Evolutionary conservation across 2,888 invertebrate genomes (phyloP), one percentile per base, ranked within the genome.

Genomic region (Amblyjoppa fuscipennis): DNA sequence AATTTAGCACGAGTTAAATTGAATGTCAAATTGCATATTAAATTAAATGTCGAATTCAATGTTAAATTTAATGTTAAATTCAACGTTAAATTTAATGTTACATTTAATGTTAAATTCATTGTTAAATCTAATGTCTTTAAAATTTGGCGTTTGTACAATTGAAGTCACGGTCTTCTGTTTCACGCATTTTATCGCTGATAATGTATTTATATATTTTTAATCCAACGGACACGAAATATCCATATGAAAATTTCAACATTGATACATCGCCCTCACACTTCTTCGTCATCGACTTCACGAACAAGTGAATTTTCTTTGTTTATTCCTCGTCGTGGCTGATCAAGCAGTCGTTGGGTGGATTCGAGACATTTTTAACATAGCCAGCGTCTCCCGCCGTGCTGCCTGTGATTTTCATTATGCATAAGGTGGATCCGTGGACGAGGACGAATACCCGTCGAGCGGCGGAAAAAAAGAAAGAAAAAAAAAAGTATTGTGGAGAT

Each of bases 321-420:
- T 64, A 64, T 64, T 34, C 34, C n/a, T 34, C 61, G 61, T 34
- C 31, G 61, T 34, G 61, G n/a, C 49, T 75, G 64, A 75, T 45
- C n/a, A 41, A 49, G 45, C 1, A 51, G 38, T 20, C 70, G 13
- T 16, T 11, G 64, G 11, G 49, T n/a, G 28, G 13, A 41, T 41
- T 13, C 34, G 20, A 2, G 45, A 70, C 34, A 25, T 79, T 79
- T 64, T 34, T 51, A 56, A 7, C 34, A 41, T 38, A 7, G 61
- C 28, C 28, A 20, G n/a, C 31, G 16, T 51, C 51, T 61, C 38
- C 61, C 38, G 71, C 64, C 20, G 20, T n/a, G 2, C 49, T 4
- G 49, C 5, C 51, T 25, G 61, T 38, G 61, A 61, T 79, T 79
- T 79, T 79, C 61, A 79, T 79, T 79, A 79, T 79, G 71, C 79